Conservation (phyloP, 2,888 invertebrate species). For the Rhamnusium bicolor region DNA sequence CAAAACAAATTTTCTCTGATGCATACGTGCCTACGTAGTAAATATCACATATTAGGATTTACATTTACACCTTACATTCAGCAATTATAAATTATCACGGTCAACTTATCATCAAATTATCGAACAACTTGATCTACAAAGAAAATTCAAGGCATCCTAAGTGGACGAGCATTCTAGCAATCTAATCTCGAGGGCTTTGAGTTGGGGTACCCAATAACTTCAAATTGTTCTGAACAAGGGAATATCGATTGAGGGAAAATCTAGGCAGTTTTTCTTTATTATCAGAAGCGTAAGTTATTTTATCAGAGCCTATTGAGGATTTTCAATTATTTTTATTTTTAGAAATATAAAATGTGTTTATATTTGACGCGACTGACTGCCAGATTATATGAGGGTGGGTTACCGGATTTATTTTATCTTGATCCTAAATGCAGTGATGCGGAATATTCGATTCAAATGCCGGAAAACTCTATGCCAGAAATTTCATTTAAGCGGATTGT, state of each 20-base stretch:
- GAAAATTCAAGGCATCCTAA: background rate
- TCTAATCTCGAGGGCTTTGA: background rate
- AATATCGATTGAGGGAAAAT: background rate
- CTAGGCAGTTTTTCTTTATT: background rate
- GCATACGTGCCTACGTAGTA: too few species aligned
- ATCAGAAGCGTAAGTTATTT: background rate
- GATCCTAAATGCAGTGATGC: too few species aligned
- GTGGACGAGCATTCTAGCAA: background rate
- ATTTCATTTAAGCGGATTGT: too few species aligned
- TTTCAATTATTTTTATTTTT: background rate
- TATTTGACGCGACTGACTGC: too few species aligned
- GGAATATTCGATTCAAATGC: too few species aligned
- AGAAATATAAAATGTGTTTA: background rate
- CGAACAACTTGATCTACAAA: background rate
- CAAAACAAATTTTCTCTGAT: too few species aligned
- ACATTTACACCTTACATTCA: too few species aligned
- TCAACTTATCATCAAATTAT: background rate
- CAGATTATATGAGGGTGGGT: too few species aligned
- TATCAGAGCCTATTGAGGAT: background rate
- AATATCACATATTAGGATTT: too few species aligned
- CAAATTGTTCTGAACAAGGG: background rate
- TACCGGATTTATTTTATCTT: too few species aligned
- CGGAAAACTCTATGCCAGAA: too few species aligned
- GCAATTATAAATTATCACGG: background rate
- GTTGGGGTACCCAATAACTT: background rate